Evolutionary conservation across 2,888 invertebrate genomes (phyloP).

Genomic region (Rhyacophila evoluta): DNA sequence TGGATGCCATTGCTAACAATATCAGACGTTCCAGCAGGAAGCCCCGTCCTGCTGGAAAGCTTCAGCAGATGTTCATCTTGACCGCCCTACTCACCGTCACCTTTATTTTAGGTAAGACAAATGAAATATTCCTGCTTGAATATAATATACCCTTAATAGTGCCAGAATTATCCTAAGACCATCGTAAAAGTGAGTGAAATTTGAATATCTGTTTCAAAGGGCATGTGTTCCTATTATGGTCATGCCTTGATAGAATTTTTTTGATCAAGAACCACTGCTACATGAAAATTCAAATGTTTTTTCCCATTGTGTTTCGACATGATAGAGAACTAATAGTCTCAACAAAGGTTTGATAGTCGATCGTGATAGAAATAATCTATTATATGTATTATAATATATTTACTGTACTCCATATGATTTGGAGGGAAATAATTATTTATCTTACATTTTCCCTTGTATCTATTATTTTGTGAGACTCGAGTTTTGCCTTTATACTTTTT

Average conservation of each 20-base stretch:
- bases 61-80: slow-evolving; percentile 34
- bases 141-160: neutral
- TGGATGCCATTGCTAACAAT: slow-evolving; percentile 24
- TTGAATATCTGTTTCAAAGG: neutral
- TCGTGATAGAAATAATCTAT: no score
- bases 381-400: no score
- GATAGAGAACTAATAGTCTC: no score
- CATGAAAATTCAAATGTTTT: neutral
- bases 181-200: neutral
- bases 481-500: no score
- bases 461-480: no score
- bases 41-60: slow-evolving; percentile 36
- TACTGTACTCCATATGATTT: no score
- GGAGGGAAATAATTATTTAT: no score
- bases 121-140: neutral
- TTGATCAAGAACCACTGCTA: neutral
- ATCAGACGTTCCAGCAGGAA: slow-evolving; percentile 23
- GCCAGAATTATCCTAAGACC: neutral
- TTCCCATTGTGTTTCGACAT: no score
- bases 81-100: slow-evolving; percentile 29
- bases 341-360: no score
- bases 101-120: slow-evolving; percentile 40
- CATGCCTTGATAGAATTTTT: no score
- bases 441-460: no score
- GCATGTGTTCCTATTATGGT: neutral